Evolutionary conservation across 92 coral and sea anemone genomes (phyloP).

Genomic region (Scolanthus callimorphus): DNA sequence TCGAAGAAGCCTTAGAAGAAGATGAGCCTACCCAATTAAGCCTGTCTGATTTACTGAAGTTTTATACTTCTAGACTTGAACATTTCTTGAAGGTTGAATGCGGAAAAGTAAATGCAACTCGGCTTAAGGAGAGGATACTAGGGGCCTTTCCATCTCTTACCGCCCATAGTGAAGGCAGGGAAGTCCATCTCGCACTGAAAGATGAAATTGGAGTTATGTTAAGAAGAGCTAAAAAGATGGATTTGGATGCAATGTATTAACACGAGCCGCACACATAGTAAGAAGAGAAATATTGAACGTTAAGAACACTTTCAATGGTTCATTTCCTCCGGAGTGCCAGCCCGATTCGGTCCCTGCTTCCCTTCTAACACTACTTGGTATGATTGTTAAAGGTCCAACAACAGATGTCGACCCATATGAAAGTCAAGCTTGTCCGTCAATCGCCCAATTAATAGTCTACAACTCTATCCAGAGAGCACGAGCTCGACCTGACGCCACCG

Average conservation of each 20-base stretch:
- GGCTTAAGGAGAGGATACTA: too few species aligned
- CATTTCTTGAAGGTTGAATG: slow-evolving; percentile 30
- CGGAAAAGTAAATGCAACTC: slow-evolving; percentile 39
- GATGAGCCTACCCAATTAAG: slow-evolving; percentile 38
- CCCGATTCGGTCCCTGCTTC: too few species aligned
- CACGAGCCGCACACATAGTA: too few species aligned
- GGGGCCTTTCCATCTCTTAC: slow-evolving; percentile 52
- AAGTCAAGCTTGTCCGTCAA: slow-evolving; percentile 54
- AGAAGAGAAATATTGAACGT: too few species aligned
- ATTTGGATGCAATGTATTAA: slow-evolving; percentile 48
- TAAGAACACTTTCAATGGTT: too few species aligned
- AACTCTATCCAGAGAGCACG: slow-evolving; percentile 31
- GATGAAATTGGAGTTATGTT: slow-evolving; percentile 59
- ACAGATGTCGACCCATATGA: slow-evolving; percentile 23
- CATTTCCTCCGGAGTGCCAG: too few species aligned
- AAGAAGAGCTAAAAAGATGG: slow-evolving; percentile 38
- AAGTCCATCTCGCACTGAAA: slow-evolving; percentile 35
- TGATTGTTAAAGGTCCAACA: too few species aligned
- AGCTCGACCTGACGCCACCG: slow-evolving; percentile 22
- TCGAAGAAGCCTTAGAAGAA: slow-evolving; percentile 55
- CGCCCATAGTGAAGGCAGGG: slow-evolving; percentile 58
- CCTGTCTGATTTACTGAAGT: slow-evolving; percentile 40
- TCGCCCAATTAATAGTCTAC: slow-evolving; percentile 56
- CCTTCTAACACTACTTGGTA: too few species aligned
- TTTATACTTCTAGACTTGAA: slow-evolving; percentile 27